A percentile compares a stretch with the other conserved stretches of the same genome.
Conservation (phyloP, 2,888 invertebrate species). For the Prosapia bicincta region DNA sequence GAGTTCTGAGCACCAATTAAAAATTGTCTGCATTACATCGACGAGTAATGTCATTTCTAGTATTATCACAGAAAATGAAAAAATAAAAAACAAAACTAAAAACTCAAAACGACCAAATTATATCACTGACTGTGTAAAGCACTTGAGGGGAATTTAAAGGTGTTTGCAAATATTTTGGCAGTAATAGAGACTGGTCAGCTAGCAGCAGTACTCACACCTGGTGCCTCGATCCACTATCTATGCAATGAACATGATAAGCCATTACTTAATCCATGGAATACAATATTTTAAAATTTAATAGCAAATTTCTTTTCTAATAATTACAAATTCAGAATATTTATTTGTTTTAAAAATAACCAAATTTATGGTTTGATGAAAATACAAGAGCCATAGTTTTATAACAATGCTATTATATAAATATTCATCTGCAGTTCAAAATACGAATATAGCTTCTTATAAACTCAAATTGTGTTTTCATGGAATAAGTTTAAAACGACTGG, state of each 20-base stretch:
- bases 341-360: background rate
- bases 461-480: background rate
- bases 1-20: slow-evolving; percentile 40
- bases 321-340: background rate
- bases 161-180: slow-evolving; percentile 26
- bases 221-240: slow-evolving; percentile 6
- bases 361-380: background rate
- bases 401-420: background rate
- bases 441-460: background rate
- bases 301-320: background rate
- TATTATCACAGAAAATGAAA: slow-evolving; percentile 43
- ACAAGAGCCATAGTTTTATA: background rate
- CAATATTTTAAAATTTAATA: background rate
- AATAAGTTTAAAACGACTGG: background rate
- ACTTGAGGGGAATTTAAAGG: slow-evolving; percentile 43
- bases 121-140: slow-evolving; percentile 43
- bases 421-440: background rate
- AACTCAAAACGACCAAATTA: slow-evolving; percentile 33
- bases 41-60: slow-evolving; percentile 36
- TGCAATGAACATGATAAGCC: background rate
- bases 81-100: slow-evolving; percentile 36
- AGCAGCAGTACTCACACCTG: slow-evolving; percentile 20
- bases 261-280: background rate
- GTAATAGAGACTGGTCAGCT: slow-evolving; percentile 26
- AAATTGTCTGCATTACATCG: slow-evolving; percentile 35